Evolutionary conservation across 2,888 invertebrate genomes (phyloP).

Genomic region (Cremastobaeus sp.): DNA sequence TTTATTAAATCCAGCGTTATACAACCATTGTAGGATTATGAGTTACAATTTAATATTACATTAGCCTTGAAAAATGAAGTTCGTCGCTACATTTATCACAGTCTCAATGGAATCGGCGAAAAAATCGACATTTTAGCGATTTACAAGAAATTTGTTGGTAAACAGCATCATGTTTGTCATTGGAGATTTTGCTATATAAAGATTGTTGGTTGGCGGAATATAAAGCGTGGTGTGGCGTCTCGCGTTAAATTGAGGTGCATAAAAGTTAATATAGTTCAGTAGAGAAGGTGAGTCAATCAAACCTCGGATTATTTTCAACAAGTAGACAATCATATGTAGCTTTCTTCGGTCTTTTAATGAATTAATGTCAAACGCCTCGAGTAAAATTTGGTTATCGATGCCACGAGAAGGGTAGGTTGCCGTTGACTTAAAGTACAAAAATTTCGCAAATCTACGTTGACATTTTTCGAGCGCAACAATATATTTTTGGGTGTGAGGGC

Average conservation of each 20-base stretch:
- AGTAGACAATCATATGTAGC: background rate
- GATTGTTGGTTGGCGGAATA: background rate
- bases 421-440: background rate
- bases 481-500: background rate
- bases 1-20: no score
- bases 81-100: no score
- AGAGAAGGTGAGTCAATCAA: slow-evolving; percentile 4
- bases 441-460: slow-evolving; percentile 13
- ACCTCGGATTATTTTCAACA: slow-evolving; percentile 5
- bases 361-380: background rate
- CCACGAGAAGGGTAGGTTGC: slow-evolving; percentile 8
- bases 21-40: no score
- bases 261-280: background rate
- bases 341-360: background rate
- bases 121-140: no score
- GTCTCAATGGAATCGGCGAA: no score
- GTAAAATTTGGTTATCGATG: background rate
- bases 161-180: background rate
- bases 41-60: no score
- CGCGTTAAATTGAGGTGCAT: background rate
- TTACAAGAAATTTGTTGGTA: background rate
- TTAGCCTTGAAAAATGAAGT: no score
- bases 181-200: background rate
- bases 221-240: background rate
- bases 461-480: background rate